Conservation (phyloP, 2,888 invertebrate genomes). For the Trachelus iudaicus region DNA sequence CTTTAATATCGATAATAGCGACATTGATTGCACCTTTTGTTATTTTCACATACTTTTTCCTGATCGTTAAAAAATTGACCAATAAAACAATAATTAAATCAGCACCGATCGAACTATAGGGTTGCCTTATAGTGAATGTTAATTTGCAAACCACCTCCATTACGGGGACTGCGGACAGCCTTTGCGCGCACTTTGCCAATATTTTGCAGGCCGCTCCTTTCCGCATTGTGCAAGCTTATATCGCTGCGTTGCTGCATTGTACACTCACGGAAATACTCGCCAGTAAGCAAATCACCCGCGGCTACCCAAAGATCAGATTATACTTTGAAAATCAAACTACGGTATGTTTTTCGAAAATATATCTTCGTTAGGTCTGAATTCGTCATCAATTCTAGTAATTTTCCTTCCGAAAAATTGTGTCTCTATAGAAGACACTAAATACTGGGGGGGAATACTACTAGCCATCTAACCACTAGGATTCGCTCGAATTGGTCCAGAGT, state of each 20-base stretch:
- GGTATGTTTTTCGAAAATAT: neutral
- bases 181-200: neutral
- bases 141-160: neutral
- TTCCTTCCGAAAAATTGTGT: neutral
- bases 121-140: neutral
- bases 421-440: neutral
- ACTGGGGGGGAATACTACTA: neutral
- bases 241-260: neutral
- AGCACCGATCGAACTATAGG: neutral
- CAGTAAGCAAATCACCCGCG: neutral
- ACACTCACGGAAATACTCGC: neutral
- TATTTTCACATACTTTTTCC: neutral
- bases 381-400: neutral
- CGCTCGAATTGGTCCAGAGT: neutral
- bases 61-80: neutral
- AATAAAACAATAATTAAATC: neutral
- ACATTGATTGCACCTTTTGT: neutral
- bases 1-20: neutral
- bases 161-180: neutral
- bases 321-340: neutral
- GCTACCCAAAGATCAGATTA: neutral
- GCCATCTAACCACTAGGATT: neutral
- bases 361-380: neutral
- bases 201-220: neutral
- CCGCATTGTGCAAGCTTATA: neutral